Evolutionary conservation across 2,888 invertebrate genomes (phyloP).

Genomic region (Sacculina carcini): DNA sequence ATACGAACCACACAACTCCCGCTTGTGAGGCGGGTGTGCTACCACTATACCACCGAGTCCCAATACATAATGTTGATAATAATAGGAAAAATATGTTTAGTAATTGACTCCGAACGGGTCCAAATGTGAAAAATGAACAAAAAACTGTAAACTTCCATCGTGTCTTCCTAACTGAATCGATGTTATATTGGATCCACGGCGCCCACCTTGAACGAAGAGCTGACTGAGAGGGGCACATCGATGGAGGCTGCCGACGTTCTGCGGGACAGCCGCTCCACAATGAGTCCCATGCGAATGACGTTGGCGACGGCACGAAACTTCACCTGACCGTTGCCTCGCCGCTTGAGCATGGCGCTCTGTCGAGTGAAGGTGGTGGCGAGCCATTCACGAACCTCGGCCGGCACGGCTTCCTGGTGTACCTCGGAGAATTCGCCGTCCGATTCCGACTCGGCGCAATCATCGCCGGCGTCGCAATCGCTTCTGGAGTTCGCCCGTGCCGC

Average conservation of each 20-base stretch:
- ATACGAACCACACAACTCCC: too few relatives aligned
- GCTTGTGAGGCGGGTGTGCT: too few relatives aligned
- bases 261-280: constrained; percentile 79
- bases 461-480: too few relatives aligned
- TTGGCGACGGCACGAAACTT: constrained; percentile 58
- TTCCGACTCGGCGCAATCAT: too few relatives aligned
- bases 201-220: constrained; percentile 54
- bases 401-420: constrained; percentile 85
- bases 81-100: neutral
- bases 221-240: constrained; percentile 66
- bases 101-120: too few relatives aligned
- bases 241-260: constrained; percentile 36
- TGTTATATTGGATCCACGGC: too few relatives aligned
- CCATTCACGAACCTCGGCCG: constrained; percentile 89
- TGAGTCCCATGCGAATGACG: constrained; percentile 82
- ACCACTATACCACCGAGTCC: too few relatives aligned
- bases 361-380: constrained; percentile 83
- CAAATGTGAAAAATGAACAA: too few relatives aligned
- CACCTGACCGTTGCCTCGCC: constrained; percentile 46
- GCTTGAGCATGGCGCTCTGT: constrained; percentile 44
- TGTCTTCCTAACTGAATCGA: too few relatives aligned
- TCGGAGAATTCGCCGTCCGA: constrained; percentile 85
- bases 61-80: neutral
- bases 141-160: too few relatives aligned
- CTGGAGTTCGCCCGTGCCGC: too few relatives aligned